Conservation (phyloP, 2,797 vertebrate genomes). For the Emydoidea blandingii region DNA sequence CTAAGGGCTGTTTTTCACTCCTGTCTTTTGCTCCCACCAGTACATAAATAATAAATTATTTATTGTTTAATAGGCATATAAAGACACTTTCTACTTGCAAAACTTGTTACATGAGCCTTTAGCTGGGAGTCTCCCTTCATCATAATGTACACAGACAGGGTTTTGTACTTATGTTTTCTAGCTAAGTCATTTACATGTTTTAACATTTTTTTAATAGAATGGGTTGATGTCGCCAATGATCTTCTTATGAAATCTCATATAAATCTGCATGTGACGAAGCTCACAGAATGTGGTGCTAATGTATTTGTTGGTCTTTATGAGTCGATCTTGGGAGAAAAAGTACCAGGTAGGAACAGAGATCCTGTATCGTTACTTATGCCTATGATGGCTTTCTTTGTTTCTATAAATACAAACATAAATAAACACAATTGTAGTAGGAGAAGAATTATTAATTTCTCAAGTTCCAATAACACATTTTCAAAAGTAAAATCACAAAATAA, state of each 20-base stretch:
- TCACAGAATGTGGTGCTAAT: conserved; percentile 90
- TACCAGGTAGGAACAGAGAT: conserved; percentile 88
- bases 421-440: background rate
- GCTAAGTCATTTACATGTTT: background rate
- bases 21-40: background rate
- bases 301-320: conserved; percentile 92
- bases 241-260: conserved; percentile 90
- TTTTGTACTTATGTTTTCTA: background rate
- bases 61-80: background rate
- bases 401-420: background rate
- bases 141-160: background rate
- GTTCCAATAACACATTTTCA: background rate
- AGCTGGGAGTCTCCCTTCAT: background rate
- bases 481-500: background rate
- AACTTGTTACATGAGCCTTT: background rate
- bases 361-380: background rate
- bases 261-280: conserved; percentile 82
- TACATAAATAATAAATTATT: background rate
- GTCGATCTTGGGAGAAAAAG: conserved; percentile 91
- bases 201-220: conserved; percentile 82
- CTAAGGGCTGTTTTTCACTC: background rate
- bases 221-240: conserved; percentile 90
- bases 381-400: background rate
- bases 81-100: background rate
- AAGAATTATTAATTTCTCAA: background rate